Evolutionary conservation across 2,888 invertebrate species (phyloP).

Genomic region (Hymenopus coronatus): DNA sequence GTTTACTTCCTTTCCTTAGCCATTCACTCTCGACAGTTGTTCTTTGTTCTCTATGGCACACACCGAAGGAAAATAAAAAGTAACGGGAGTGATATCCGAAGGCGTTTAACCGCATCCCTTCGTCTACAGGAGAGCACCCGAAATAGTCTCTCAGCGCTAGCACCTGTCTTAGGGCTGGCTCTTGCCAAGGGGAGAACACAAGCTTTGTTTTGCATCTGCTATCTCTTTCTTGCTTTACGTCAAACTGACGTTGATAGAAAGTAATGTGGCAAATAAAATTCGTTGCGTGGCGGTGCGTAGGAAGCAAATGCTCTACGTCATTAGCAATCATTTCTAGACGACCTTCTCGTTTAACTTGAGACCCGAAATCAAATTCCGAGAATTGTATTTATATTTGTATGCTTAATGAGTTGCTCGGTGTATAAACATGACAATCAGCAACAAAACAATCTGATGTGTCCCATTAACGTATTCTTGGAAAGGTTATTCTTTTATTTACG

Average conservation of each 20-base stretch:
- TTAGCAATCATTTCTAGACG: too few species aligned
- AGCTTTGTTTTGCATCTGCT: neutral
- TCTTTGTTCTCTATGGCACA: neutral
- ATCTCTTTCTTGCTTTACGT: neutral
- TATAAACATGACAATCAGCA: too few species aligned
- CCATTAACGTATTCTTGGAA: too few species aligned
- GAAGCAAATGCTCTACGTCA: too few species aligned
- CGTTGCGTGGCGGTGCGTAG: too few species aligned
- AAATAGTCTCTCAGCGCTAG: neutral
- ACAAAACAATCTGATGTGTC: too few species aligned
- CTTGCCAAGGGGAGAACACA: neutral
- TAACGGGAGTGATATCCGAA: neutral
- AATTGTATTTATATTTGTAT: too few species aligned
- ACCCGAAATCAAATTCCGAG: too few species aligned
- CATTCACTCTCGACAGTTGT: neutral
- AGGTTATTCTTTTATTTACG: too few species aligned
- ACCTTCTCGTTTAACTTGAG: too few species aligned
- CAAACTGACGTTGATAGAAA: neutral
- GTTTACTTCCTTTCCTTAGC: neutral
- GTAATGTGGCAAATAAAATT: too few species aligned
- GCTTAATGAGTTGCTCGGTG: too few species aligned
- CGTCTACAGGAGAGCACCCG: neutral
- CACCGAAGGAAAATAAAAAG: neutral
- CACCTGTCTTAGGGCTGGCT: neutral
- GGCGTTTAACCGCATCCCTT: neutral